Percentiles rank a stretch among this genome's conserved stretches.
These are phyloP conservation scores for Semotilus atromaculatus DNA, from an alignment of 2,797 vertebrate species.

Conservation along the genomic window DNA sequence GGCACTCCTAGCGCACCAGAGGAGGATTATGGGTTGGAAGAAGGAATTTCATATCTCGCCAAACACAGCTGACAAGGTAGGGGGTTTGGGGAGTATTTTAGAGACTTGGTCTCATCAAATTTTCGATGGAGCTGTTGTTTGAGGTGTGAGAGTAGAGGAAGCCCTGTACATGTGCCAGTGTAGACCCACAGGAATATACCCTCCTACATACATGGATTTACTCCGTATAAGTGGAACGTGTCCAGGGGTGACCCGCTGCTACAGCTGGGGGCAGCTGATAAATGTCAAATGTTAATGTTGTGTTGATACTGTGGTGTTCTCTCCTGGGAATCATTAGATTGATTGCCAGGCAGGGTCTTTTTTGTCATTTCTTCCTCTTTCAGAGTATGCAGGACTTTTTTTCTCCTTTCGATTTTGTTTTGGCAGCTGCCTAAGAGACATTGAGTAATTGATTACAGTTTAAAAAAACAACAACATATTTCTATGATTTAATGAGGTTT, in stretches of 20 bases:
- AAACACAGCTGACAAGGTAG: conserved; percentile 32
- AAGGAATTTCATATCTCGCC: conserved; percentile 37
- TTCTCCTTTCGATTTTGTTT: not conserved
- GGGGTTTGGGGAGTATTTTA: not conserved
- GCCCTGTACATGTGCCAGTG: conserved; percentile 27
- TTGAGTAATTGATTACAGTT: not conserved
- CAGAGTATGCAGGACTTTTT: too few relatives aligned
- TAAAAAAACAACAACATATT: not conserved
- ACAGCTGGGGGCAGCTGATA: conserved; percentile 38
- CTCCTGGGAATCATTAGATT: conserved; percentile 5
- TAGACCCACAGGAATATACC: conserved; percentile 16
- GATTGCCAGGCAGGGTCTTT: not conserved
- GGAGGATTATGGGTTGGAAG: conserved; percentile 25
- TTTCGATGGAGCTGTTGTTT: conserved; percentile 25
- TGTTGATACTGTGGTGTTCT: conserved; percentile 23
- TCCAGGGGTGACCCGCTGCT: conserved; percentile 43
- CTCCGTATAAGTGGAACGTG: conserved; percentile 28
- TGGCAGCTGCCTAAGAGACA: not conserved
- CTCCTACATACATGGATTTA: conserved; percentile 15
- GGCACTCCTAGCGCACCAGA: not conserved
- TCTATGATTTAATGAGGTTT: too few relatives aligned
- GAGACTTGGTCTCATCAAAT: conserved; percentile 14
- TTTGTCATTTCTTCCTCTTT: not conserved
- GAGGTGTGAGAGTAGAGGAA: conserved; percentile 14
- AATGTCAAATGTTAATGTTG: conserved; percentile 47